Percentiles rank a stretch among this genome's conserved stretches.
These are phyloP conservation scores for Ennomos fuscantarius DNA, from an alignment of 2,888 invertebrate species.

Conservation along the genomic window DNA sequence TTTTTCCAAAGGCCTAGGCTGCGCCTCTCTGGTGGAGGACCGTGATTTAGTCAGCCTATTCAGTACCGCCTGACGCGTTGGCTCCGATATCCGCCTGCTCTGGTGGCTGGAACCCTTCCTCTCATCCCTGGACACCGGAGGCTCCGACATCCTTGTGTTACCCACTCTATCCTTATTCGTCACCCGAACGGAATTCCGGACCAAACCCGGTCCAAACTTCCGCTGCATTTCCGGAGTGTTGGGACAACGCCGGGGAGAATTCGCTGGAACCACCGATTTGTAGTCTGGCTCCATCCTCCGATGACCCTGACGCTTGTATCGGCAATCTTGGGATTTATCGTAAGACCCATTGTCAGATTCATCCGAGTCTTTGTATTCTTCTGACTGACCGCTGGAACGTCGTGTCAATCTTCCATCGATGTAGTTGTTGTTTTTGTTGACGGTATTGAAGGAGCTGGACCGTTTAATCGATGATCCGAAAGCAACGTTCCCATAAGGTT, in stretches of 20 bases:
- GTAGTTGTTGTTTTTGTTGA: constrained; percentile 77
- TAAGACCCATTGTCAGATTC: constrained; percentile 73
- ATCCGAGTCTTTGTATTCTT: constrained; percentile 72
- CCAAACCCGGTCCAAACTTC: constrained; percentile 83
- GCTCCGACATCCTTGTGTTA: constrained; percentile 87
- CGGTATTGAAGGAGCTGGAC: constrained; percentile 87
- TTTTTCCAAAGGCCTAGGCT: constrained; percentile 73
- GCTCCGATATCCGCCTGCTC: constrained; percentile 74
- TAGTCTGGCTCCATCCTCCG: constrained; percentile 86
- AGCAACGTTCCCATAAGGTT: constrained; percentile 50
- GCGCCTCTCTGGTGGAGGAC: constrained; percentile 78
- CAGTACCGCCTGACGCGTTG: constrained; percentile 68
- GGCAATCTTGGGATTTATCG: constrained; percentile 70
- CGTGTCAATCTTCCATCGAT: constrained; percentile 63
- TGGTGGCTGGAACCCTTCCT: constrained; percentile 72
- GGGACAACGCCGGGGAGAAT: constrained; percentile 81
- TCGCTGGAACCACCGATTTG: constrained; percentile 75
- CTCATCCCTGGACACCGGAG: constrained; percentile 71
- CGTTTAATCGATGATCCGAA: constrained; percentile 84
- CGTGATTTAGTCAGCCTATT: constrained; percentile 78
- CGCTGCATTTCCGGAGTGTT: constrained; percentile 87
- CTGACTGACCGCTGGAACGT: constrained; percentile 69
- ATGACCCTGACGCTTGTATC: constrained; percentile 90
- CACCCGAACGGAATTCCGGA: constrained; percentile 71
- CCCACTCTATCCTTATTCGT: constrained; percentile 77